A percentile compares a stretch with the other conserved stretches of the same genome.
Conservation (phyloP, 2,113 vertebrate genomes). For the Odocoileus hemionus region DNA sequence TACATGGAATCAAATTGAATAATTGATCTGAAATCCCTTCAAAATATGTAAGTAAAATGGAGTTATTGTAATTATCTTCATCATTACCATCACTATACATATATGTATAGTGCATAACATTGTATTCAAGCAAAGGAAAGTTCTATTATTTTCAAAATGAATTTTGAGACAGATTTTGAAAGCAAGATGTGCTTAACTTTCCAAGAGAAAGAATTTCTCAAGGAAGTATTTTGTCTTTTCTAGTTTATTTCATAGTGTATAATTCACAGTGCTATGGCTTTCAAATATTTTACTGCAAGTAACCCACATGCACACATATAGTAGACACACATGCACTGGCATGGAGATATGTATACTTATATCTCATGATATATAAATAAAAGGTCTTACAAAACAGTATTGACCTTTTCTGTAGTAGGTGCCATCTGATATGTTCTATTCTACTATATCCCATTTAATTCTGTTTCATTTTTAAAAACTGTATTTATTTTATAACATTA, state of each 20-base stretch:
- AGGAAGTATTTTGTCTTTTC: neutral
- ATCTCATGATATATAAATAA: neutral
- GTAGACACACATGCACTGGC: too few relatives aligned
- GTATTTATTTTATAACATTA: neutral
- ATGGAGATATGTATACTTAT: too few relatives aligned
- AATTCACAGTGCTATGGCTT: neutral
- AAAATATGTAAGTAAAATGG: neutral
- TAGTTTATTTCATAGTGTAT: neutral
- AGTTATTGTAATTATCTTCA: neutral
- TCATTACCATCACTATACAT: neutral
- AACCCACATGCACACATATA: neutral
- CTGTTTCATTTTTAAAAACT: constrained; percentile 1
- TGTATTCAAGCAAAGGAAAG: neutral
- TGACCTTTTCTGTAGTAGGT: neutral
- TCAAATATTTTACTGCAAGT: neutral
- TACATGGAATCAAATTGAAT: neutral
- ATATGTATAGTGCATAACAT: neutral
- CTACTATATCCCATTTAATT: neutral
- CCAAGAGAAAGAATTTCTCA: neutral
- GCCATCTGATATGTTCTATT: neutral
- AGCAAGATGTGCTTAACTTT: neutral
- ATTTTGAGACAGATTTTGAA: constrained; percentile 23
- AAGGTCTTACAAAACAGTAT: neutral
- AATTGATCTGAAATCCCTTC: neutral
- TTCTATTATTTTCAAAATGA: constrained; percentile 3